phyloP scores from a whole-genome alignment of 2,888 invertebrate genomes.

The Andrena dorsata region DNA sequence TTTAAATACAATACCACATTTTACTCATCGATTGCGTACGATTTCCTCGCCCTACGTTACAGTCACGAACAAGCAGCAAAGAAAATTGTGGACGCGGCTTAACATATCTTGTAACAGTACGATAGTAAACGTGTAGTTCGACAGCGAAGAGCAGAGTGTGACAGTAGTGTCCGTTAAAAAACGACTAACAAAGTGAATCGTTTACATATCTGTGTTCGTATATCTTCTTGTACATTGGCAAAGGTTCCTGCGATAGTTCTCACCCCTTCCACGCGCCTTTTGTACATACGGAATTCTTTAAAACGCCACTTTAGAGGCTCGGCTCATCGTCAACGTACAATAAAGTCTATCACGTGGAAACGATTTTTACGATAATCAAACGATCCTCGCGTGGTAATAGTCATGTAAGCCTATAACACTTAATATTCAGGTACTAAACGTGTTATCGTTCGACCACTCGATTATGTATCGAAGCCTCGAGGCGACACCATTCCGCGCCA shows the following conservation, averaged over 20 bases:
- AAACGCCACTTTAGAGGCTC: background rate
- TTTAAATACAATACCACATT: background rate
- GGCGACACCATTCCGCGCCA: slow-evolving; percentile 36
- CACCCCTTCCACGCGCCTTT: background rate
- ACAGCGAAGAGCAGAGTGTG: slow-evolving; percentile 17
- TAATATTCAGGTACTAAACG: slow-evolving; percentile 71
- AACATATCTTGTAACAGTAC: slow-evolving; percentile 1
- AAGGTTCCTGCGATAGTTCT: background rate
- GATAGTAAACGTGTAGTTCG: slow-evolving; percentile 7
- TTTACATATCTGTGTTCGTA: background rate
- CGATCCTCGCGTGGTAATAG: slow-evolving; percentile 25
- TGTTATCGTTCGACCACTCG: slow-evolving; percentile 51
- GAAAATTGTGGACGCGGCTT: background rate
- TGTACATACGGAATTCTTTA: background rate
- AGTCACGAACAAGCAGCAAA: slow-evolving; percentile 4
- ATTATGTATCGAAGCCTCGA: slow-evolving; percentile 36
- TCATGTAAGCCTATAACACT: slow-evolving; percentile 61
- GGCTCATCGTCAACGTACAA: slow-evolving; percentile 7
- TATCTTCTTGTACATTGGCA: background rate
- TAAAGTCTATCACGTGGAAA: slow-evolving; percentile 32
- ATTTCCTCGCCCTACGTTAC: background rate
- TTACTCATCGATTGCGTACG: background rate
- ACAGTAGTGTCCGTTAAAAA: slow-evolving; percentile 1
- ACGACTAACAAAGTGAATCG: slow-evolving; percentile 6
- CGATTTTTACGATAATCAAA: slow-evolving; percentile 33